Base-by-base conservation (phyloP, 2,113 vertebrate species). In the Campylomormyrus numenius region DNA sequence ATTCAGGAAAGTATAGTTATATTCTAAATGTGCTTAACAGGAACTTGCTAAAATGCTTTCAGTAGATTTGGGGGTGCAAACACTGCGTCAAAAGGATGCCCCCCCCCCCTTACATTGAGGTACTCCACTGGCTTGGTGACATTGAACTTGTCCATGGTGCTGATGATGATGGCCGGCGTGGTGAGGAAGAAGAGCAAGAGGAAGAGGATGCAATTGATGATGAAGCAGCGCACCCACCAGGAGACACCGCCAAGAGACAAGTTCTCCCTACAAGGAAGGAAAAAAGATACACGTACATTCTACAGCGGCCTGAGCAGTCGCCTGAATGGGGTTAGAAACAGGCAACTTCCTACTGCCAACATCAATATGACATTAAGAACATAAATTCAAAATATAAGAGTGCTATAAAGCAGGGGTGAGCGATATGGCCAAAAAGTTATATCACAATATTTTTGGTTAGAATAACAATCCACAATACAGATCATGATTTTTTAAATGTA, bases 121-220 rank as follows among this genome's bases (percentile, higher is more conserved):
- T 98, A 98, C 91, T 99, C 98, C 91, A 99, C 98, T 0, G 98
- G 98, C 92, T 99, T 99, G 92, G 98, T 99, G 92, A 99, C 98
- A 15, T 99, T 99, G 94, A 99, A 99, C 95, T 99, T 99, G 97
- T 99, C 98, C 98, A 99, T 99, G 85, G 98, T 99, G 92, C 97
- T 97, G 95, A 99, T 99, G 95, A 99, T 99, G 94, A 99, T 99
- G 92, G 98, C 98, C 0, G 98, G 98, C 0, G 98, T 99, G 89
- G 98, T 99, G 94, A 99, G 98, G 95, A 99, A 99, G 96, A 99
- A 99, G 90, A 99, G 98, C 53, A 99, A 96, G 90, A 99, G 94
- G 94, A 99, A 99, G 93, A 99, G 98, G 93, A 98, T 96, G 88
- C 96, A 96, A n/a, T 99, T 99, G 94, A 99, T 99, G 93, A 99